Conservation (phyloP, 2,888 invertebrate species). For the Bugulina stolonifera region DNA sequence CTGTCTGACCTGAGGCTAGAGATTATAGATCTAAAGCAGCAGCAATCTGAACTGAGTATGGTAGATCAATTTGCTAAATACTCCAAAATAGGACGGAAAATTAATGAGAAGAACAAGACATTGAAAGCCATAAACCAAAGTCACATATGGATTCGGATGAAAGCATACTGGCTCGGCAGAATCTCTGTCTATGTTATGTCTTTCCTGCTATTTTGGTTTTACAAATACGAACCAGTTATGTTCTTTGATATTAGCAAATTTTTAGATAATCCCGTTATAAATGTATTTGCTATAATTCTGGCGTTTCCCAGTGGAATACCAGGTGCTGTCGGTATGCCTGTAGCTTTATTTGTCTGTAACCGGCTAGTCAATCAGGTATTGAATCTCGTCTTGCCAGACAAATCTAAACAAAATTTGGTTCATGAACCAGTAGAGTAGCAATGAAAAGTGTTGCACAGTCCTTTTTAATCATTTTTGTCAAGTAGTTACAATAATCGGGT, state of each 20-base stretch:
- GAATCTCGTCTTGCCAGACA: neutral
- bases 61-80: slow-evolving; percentile 19
- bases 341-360: slow-evolving; percentile 18
- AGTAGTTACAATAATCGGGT: no score
- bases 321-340: slow-evolving; percentile 24
- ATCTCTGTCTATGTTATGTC: neutral
- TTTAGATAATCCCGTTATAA: slow-evolving; percentile 2
- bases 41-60: slow-evolving; percentile 12
- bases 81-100: slow-evolving; percentile 3
- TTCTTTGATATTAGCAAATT: neutral
- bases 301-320: slow-evolving; percentile 13
- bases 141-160: neutral
- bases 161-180: neutral
- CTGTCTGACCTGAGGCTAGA: neutral
- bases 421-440: slow-evolving; percentile 12
- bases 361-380: slow-evolving; percentile 7
- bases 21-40: slow-evolving; percentile 3
- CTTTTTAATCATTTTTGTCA: no score
- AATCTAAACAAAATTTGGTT: neutral
- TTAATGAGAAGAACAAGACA: neutral
- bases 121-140: neutral
- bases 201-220: neutral
- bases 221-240: slow-evolving; percentile 12
- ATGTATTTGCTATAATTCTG: slow-evolving; percentile 1
- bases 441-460: no score